Conservation (phyloP, 1,140 invertebrate genomes). For the Eulimnadia texana region DNA sequence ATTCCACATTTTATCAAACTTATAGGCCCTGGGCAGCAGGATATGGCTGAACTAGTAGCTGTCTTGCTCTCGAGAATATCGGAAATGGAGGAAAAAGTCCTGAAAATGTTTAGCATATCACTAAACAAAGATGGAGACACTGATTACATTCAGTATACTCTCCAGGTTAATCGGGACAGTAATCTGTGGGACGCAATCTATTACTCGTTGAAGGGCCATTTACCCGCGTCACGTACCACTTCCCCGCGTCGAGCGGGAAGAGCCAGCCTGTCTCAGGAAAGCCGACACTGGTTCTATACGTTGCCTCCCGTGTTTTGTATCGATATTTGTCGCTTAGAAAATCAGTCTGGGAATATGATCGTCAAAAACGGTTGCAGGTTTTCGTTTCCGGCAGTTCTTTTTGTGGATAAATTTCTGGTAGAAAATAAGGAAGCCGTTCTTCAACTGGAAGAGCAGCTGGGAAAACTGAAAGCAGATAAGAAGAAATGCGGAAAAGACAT, state of each 20-base stretch:
- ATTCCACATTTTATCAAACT: not conserved
- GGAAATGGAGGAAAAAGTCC: not conserved
- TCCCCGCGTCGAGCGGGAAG: not conserved
- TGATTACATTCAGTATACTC: not conserved
- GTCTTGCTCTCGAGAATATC: not conserved
- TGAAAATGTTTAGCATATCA: not conserved
- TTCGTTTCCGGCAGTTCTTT: not conserved
- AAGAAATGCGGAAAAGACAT: not conserved
- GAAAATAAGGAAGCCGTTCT: not conserved
- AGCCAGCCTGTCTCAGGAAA: too few relatives aligned
- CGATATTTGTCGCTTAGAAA: not conserved
- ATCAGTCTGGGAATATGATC: not conserved
- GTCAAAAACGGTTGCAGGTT: not conserved
- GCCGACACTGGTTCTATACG: not conserved
- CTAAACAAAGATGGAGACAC: not conserved
- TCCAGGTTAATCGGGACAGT: not conserved
- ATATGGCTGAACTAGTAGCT: not conserved
- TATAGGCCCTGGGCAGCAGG: not conserved
- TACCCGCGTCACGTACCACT: not conserved
- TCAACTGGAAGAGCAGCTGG: not conserved
- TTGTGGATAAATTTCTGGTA: not conserved
- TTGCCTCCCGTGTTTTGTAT: not conserved
- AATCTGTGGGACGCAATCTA: not conserved
- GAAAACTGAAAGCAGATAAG: not conserved
- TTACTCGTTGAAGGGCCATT: not conserved